A percentile compares a stretch with the other conserved stretches of the same genome.
phyloP scores from a whole-genome alignment of 2,113 vertebrate species.

The Eidolon helvum region DNA sequence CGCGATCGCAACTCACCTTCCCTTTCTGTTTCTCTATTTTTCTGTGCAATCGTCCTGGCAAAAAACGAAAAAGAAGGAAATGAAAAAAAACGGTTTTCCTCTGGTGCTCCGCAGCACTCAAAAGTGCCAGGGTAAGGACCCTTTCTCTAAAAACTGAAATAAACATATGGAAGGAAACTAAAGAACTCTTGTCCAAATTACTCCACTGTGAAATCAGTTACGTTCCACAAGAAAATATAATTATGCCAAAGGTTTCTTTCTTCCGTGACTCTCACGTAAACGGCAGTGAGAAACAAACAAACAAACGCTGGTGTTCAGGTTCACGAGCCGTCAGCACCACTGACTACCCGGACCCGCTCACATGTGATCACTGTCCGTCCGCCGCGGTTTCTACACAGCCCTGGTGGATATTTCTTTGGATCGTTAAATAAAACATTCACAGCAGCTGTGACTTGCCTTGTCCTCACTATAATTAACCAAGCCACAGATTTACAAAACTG shows the following conservation, averaged over 20 bases:
- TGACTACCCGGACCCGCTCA: conserved; percentile 61
- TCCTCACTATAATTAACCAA: conserved; percentile 64
- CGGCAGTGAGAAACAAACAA: not conserved
- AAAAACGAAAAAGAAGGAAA: too few species aligned
- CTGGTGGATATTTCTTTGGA: conserved; percentile 62
- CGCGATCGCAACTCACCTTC: not conserved
- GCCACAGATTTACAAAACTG: conserved; percentile 60
- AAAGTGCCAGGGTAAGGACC: conserved; percentile 52
- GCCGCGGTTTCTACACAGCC: conserved; percentile 51
- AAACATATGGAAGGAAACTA: conserved; percentile 66
- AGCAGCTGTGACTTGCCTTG: conserved; percentile 21
- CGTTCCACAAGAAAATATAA: conserved; percentile 73
- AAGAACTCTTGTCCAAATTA: conserved; percentile 70
- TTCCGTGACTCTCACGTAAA: conserved; percentile 71
- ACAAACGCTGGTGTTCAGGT: conserved; percentile 26
- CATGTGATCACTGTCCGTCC: conserved; percentile 66
- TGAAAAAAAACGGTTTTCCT: not conserved
- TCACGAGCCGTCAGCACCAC: conserved; percentile 56
- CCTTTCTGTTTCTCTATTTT: not conserved
- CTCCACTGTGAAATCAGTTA: conserved; percentile 77
- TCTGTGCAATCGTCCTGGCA: not conserved
- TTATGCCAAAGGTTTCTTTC: conserved; percentile 60
- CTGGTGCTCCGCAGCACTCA: conserved; percentile 45
- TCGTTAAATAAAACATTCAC: conserved; percentile 63
- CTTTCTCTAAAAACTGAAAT: conserved; percentile 59